Conservation (phyloP, 2,113 vertebrate genomes). For the Aphyosemion australe region DNA sequence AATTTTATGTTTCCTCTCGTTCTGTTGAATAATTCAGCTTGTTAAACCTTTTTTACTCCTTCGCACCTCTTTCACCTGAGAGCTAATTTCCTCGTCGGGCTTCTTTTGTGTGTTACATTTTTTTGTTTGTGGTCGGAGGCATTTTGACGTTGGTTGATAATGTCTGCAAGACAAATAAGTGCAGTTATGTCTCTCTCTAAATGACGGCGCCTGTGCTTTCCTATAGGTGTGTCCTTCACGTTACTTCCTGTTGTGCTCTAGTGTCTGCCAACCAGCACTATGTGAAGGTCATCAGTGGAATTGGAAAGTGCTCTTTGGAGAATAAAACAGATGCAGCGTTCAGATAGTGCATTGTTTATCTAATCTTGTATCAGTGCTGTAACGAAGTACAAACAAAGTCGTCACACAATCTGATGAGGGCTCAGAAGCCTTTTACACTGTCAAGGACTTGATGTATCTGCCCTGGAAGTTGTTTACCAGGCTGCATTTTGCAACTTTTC, state of each 20-base stretch:
- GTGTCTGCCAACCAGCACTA: conserved; percentile 45
- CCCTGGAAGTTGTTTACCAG: conserved; percentile 50
- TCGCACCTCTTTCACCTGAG: conserved; percentile 15
- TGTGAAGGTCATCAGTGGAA: conserved; percentile 79
- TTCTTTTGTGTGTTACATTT: conserved; percentile 14
- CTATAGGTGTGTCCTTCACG: conserved; percentile 34
- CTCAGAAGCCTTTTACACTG: conserved; percentile 63
- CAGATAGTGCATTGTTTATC: conserved; percentile 77
- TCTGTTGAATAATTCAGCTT: conserved; percentile 37
- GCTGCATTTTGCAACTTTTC: conserved; percentile 32
- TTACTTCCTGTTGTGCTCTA: conserved; percentile 35
- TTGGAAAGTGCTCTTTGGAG: conserved; percentile 76
- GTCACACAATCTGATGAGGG: conserved; percentile 74
- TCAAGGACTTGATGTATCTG: conserved; percentile 76
- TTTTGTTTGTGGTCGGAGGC: conserved; percentile 10
- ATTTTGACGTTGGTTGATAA: conserved; percentile 38
- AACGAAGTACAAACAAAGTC: conserved; percentile 80
- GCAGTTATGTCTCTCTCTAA: conserved; percentile 17
- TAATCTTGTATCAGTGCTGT: conserved; percentile 81
- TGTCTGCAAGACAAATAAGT: conserved; percentile 21
- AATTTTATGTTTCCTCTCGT: conserved; percentile 35
- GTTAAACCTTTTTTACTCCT: conserved; percentile 36
- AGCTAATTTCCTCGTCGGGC: conserved; percentile 8
- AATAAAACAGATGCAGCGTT: conserved; percentile 74
- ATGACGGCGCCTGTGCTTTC: conserved; percentile 19